Evolutionary conservation across 2,797 vertebrate species (phyloP), one percentile per base, ranked within the genome.

Genomic region (Gallinago stenura): DNA sequence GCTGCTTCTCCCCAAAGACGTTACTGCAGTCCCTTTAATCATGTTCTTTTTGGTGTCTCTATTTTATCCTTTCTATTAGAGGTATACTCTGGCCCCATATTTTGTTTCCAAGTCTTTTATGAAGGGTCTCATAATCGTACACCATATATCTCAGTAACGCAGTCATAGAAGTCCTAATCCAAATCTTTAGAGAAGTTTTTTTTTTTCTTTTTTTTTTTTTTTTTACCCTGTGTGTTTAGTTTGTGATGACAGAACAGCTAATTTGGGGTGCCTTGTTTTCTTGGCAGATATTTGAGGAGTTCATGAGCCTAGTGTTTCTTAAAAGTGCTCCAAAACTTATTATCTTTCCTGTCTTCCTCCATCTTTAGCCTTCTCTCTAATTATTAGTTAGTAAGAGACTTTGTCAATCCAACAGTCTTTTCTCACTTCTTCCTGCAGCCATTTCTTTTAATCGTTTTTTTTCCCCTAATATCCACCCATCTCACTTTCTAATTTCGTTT

Each of bases 151-250:
- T 75, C n/a, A 50, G 9, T 51, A 64, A 57, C 15, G 10, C 35
- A 25, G 8, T 45, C 24, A 26, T 13, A 39, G 37, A 39, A 39
- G 12, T 39, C 37, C 12, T 19, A 51, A 57, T 69, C 19, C 19
- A 56, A 25, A 64, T 45, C 5, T 60, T 37, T 17, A 6, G 2
- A 2, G 2, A 7, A 1, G 4, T 8, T 13, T 24, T 39, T 3
- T 7, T 11, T 18, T 14, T 33, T 6, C 7, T 16, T 5, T 25
- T 7, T 15, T 25, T 10, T 15, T 65, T 30, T 9, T 28, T 8
- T 35, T 11, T 12, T 22, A 10, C 4, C 10, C 30, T 48, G 10
- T 10, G 10, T 50, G 15, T 43, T 39, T 41, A 10, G 16, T 26
- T 82, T 58, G 16, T 56, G 51, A 30, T 25, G 43, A 64, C 33